Percentiles rank a stretch among this genome's conserved stretches.
phyloP scores from a whole-genome alignment of 1,140 invertebrate species.

The Papilio polyxenes region DNA sequence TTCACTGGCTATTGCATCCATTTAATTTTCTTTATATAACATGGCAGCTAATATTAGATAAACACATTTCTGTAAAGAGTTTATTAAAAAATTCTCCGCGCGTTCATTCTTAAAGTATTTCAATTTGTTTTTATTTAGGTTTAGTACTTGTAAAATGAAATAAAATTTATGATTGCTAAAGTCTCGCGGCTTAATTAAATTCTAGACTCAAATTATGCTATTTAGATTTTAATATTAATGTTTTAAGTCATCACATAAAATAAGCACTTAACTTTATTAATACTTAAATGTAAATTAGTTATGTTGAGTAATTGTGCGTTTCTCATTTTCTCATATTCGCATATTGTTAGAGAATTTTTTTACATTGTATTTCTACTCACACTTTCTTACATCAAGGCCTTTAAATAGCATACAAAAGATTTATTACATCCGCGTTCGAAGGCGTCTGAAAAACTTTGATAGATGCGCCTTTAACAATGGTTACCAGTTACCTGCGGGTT shows the following conservation, averaged over 20 bases:
- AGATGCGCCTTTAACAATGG: slow-evolving; percentile 33
- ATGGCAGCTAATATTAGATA: neutral
- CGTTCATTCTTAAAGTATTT: neutral
- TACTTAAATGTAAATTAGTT: neutral
- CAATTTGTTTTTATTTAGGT: neutral
- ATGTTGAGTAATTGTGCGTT: neutral
- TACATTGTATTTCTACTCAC: neutral
- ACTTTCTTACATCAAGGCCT: neutral
- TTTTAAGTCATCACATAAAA: neutral
- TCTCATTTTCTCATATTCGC: neutral
- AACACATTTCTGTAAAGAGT: neutral
- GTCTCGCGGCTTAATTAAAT: neutral
- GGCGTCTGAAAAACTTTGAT: slow-evolving; percentile 25
- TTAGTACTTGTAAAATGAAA: neutral
- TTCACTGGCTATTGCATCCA: no score
- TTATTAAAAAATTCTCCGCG: neutral
- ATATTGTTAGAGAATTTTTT: neutral
- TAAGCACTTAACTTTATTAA: neutral
- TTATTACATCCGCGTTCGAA: slow-evolving; percentile 1
- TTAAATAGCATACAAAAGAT: slow-evolving; percentile 6
- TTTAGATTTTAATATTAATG: neutral
- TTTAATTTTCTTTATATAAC: no score
- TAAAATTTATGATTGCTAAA: neutral
- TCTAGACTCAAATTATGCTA: neutral
- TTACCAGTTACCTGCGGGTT: slow-evolving; percentile 12